Conservation (phyloP, 2,797 vertebrate species). For the Rallus crepitans region DNA sequence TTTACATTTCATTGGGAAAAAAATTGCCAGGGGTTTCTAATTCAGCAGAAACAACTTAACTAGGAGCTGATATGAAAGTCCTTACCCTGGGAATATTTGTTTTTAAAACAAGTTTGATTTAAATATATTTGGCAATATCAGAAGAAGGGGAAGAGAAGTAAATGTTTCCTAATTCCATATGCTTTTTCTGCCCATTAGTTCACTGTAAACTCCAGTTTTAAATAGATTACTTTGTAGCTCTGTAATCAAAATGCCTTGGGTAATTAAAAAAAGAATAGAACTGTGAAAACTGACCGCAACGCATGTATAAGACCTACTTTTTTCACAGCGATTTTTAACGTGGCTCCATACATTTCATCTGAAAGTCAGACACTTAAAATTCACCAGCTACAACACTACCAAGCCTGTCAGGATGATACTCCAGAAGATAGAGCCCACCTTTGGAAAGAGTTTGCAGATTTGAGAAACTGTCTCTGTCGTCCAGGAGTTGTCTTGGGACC, state of each 20-base stretch:
- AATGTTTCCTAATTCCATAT: slow-evolving; percentile 59
- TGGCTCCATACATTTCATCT: slow-evolving; percentile 13
- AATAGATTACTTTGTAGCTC: slow-evolving; percentile 51
- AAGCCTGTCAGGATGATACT: neutral
- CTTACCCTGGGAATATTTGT: slow-evolving; percentile 65
- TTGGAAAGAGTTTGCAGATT: slow-evolving; percentile 14
- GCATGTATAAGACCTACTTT: slow-evolving; percentile 34
- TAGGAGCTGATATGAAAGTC: slow-evolving; percentile 32
- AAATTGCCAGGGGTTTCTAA: slow-evolving; percentile 59
- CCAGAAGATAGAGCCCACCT: neutral
- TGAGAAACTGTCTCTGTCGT: neutral
- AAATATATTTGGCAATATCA: slow-evolving; percentile 40
- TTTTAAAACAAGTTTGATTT: slow-evolving; percentile 56
- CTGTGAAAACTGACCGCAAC: slow-evolving; percentile 33
- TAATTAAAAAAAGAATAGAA: slow-evolving; percentile 46
- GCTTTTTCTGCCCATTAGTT: slow-evolving; percentile 38
- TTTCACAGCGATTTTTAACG: slow-evolving; percentile 26
- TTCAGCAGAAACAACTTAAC: slow-evolving; percentile 19
- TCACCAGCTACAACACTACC: neutral
- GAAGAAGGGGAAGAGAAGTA: slow-evolving; percentile 47
- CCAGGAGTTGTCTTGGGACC: neutral
- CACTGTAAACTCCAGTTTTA: slow-evolving; percentile 31
- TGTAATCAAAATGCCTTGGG: slow-evolving; percentile 54
- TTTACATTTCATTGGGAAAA: slow-evolving; percentile 66
- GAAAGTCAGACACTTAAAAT: slow-evolving; percentile 7